Conservation (phyloP, 2,888 invertebrate species). For the Clunio marinus region DNA sequence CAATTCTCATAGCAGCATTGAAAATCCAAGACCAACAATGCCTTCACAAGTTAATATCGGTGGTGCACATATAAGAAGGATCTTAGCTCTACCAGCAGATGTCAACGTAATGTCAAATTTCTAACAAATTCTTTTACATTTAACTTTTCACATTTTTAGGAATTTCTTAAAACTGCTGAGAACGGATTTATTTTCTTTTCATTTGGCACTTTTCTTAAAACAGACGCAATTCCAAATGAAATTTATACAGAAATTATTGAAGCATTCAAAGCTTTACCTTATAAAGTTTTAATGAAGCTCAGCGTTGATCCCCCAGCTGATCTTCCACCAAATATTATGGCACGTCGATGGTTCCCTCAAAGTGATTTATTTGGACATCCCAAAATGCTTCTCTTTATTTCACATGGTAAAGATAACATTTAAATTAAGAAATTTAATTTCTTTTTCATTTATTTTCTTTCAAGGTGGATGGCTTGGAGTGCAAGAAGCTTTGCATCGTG, state of each 20-base stretch:
- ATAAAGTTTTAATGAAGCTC: conserved; percentile 56
- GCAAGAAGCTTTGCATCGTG: conserved; percentile 51
- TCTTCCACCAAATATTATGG: conserved; percentile 51
- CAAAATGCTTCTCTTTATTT: conserved; percentile 52
- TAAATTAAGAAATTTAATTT: too few relatives aligned
- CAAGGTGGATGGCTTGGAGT: conserved; percentile 51
- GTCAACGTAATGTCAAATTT: conserved; percentile 41
- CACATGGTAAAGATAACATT: too few relatives aligned
- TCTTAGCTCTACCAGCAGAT: conserved; percentile 46
- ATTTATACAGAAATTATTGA: conserved; percentile 48
- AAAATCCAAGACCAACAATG: conserved; percentile 20
- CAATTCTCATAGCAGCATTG: background rate
- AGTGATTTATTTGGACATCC: conserved; percentile 53
- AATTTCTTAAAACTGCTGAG: conserved; percentile 49
- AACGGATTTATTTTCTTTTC: conserved; percentile 53
- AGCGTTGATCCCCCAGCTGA: conserved; percentile 50
- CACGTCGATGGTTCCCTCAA: conserved; percentile 56
- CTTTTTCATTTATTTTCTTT: too few relatives aligned
- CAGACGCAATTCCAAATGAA: conserved; percentile 50
- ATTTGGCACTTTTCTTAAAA: conserved; percentile 52
- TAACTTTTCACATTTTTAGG: conserved; percentile 26
- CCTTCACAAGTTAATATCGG: conserved; percentile 25
- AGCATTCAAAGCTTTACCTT: conserved; percentile 52
- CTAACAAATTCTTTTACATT: background rate
- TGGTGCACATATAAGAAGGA: conserved; percentile 21